phyloP scores from a whole-genome alignment of 2,888 invertebrate species.

The Flexamia atlantica region DNA sequence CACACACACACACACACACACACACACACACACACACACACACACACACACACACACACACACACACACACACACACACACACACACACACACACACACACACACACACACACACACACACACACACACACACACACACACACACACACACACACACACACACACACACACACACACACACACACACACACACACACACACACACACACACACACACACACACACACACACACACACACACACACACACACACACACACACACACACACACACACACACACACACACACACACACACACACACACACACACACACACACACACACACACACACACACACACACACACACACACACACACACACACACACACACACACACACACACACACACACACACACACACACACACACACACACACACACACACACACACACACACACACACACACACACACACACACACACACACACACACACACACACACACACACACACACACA shows the following conservation, averaged over 20 bases:
- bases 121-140: conserved; percentile 9
- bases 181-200: conserved; percentile 23
- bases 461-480: no score
- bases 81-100: conserved; percentile 9
- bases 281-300: conserved; percentile 9
- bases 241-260: conserved; percentile 9
- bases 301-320: conserved; percentile 9
- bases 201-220: conserved; percentile 24
- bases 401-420: no score
- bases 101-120: conserved; percentile 9
- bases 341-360: conserved; percentile 26
- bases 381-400: conserved; percentile 13
- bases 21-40: conserved; percentile 9
- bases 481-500: no score
- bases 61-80: conserved; percentile 9
- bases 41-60: conserved; percentile 9
- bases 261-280: conserved; percentile 9
- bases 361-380: conserved; percentile 26
- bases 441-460: no score
- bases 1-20: conserved; percentile 9
- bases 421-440: no score
- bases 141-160: conserved; percentile 11
- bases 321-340: conserved; percentile 20
- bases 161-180: conserved; percentile 26
- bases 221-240: conserved; percentile 9